A percentile compares a stretch with the other conserved stretches of the same genome.
Evolutionary conservation across 2,888 invertebrate genomes (phyloP).

Genomic region (Erebia palarica): DNA sequence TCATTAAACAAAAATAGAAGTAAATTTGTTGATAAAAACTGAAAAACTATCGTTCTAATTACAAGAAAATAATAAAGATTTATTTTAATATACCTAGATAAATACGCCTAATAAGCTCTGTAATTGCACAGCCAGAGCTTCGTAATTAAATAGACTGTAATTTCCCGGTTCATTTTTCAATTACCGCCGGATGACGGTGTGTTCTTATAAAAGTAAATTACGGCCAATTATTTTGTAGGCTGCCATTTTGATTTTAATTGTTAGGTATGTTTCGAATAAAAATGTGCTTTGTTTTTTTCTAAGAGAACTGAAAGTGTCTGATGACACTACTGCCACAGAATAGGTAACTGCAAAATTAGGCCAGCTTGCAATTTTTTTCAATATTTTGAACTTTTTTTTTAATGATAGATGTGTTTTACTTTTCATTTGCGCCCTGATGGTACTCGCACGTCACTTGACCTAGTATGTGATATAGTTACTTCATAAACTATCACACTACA

Average conservation of each 20-base stretch:
- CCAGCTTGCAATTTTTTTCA: no score
- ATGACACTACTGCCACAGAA: no score
- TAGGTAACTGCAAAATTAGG: no score
- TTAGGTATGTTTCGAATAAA: neutral
- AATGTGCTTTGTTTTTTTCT: neutral
- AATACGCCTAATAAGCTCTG: conserved; percentile 7
- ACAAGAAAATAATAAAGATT: neutral
- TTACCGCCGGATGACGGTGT: conserved; percentile 21
- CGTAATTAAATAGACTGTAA: conserved; percentile 33
- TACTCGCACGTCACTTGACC: no score
- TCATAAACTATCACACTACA: no score
- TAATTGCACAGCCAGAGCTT: conserved; percentile 27
- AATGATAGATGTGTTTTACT: no score
- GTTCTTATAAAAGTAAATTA: conserved; percentile 19
- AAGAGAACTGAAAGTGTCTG: no score
- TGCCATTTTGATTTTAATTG: conserved; percentile 8
- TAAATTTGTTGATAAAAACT: neutral
- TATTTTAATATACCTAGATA: conserved; percentile 4
- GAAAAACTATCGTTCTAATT: neutral
- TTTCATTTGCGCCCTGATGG: no score
- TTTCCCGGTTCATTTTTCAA: conserved; percentile 33
- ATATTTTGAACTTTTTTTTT: no score
- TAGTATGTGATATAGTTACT: no score
- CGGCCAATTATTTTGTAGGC: conserved; percentile 16
- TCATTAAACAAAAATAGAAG: no score